These are phyloP conservation scores for Meganola albula DNA, from an alignment of 2,888 invertebrate genomes.

Conservation along the genomic window DNA sequence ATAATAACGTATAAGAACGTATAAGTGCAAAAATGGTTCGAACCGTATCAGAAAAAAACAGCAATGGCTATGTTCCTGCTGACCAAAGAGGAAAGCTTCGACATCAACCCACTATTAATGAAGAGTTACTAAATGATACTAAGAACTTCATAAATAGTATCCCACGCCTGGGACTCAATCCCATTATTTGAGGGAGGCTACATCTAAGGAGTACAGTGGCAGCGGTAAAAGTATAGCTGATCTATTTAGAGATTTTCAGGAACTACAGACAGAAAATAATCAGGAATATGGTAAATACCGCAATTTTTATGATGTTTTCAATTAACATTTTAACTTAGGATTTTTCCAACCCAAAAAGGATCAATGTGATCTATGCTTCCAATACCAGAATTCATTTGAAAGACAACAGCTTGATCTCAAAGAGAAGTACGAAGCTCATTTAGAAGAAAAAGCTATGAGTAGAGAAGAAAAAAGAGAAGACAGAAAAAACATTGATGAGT, in stretches of 20 bases:
- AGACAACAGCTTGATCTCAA: slow-evolving; percentile 11
- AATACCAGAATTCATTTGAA: slow-evolving; percentile 10
- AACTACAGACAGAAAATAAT: background rate
- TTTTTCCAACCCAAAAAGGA: slow-evolving; percentile 23
- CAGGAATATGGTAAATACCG: background rate
- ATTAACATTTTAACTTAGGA: slow-evolving; percentile 16
- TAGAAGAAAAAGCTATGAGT: slow-evolving; percentile 18
- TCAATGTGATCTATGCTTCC: slow-evolving; percentile 16
- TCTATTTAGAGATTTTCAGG: slow-evolving; percentile 4
- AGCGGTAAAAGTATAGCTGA: slow-evolving; percentile 4
- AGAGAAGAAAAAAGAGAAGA: slow-evolving; percentile 17
- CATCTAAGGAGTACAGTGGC: slow-evolving; percentile 3
- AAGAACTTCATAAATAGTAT: too few species aligned
- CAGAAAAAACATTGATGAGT: slow-evolving; percentile 10
- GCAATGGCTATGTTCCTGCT: too few species aligned
- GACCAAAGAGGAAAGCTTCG: too few species aligned
- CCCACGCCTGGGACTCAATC: too few species aligned
- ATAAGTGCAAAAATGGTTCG: too few species aligned
- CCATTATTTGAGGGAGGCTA: too few species aligned
- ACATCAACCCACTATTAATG: too few species aligned
- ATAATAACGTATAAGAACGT: too few species aligned
- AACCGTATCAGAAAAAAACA: too few species aligned
- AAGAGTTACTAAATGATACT: too few species aligned
- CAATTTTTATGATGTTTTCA: slow-evolving; percentile 16
- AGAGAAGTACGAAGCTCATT: slow-evolving; percentile 13